These are phyloP conservation scores for Cantharis nigra DNA, from an alignment of 2,888 invertebrate genomes.

Conservation along the genomic window DNA sequence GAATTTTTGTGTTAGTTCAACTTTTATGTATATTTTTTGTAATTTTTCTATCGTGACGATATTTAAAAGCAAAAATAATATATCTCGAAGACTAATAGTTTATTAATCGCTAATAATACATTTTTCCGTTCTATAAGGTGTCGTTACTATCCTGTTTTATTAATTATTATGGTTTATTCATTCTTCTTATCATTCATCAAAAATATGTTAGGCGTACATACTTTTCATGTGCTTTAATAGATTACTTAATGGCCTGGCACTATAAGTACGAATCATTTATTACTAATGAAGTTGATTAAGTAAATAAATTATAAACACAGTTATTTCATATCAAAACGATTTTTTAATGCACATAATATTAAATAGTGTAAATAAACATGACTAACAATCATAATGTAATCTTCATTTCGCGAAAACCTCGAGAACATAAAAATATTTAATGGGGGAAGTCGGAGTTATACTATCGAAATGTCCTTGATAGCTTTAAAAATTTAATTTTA, in stretches of 20 bases:
- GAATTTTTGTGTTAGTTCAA: too few species aligned
- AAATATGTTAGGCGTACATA: background rate
- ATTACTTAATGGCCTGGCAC: background rate
- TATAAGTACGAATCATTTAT: background rate
- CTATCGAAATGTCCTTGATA: slow-evolving; percentile 35
- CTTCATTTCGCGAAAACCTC: slow-evolving; percentile 21
- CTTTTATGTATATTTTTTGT: background rate
- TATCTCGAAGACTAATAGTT: background rate
- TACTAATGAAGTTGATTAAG: background rate
- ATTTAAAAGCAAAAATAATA: background rate
- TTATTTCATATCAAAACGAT: background rate
- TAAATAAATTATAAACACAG: background rate
- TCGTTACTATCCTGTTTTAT: background rate
- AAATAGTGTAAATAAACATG: background rate
- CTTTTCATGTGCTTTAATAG: background rate
- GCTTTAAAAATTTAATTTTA: slow-evolving; percentile 44
- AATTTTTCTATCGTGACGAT: background rate
- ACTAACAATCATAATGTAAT: background rate
- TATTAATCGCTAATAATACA: background rate
- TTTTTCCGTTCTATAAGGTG: background rate
- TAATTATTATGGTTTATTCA: background rate
- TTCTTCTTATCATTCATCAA: background rate
- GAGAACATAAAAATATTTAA: slow-evolving; percentile 40
- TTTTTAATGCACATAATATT: background rate
- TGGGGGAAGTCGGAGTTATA: slow-evolving; percentile 33